Conservation (phyloP, 2,797 vertebrate genomes). For the Thaleichthys pacificus region DNA sequence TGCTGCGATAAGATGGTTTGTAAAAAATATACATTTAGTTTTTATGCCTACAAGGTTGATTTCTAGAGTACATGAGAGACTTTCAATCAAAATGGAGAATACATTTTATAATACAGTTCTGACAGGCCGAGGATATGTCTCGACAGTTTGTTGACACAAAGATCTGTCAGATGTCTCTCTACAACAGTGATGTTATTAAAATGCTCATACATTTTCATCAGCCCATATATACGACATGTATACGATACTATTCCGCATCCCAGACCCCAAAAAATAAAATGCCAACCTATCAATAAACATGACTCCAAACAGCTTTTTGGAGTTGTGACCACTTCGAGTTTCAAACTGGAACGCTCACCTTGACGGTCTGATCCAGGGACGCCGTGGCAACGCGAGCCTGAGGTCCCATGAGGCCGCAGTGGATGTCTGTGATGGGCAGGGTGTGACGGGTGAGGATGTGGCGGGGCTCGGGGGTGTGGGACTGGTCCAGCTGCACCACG, state of each 20-base stretch:
- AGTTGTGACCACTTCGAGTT: background rate
- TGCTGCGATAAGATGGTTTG: background rate
- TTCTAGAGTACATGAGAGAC: no score
- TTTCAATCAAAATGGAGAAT: no score
- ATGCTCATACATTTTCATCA: no score
- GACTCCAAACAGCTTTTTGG: background rate
- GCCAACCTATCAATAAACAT: background rate
- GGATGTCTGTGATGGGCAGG: slow-evolving; percentile 92
- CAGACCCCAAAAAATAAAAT: background rate
- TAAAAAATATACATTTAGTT: background rate
- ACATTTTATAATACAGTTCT: no score
- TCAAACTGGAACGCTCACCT: slow-evolving; percentile 70
- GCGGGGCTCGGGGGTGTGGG: slow-evolving; percentile 80
- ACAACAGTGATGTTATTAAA: no score
- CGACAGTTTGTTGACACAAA: no score
- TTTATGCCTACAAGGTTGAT: no score
- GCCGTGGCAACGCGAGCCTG: slow-evolving; percentile 85
- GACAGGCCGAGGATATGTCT: no score
- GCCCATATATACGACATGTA: no score
- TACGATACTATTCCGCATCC: no score
- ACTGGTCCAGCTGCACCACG: slow-evolving; percentile 85
- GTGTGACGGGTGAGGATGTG: slow-evolving; percentile 91
- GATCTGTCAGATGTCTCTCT: no score
- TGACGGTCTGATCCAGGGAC: slow-evolving; percentile 92
- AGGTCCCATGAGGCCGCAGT: slow-evolving; percentile 90